phyloP scores from a whole-genome alignment of 2,113 vertebrate species.

The Agapornis roseicollis region DNA sequence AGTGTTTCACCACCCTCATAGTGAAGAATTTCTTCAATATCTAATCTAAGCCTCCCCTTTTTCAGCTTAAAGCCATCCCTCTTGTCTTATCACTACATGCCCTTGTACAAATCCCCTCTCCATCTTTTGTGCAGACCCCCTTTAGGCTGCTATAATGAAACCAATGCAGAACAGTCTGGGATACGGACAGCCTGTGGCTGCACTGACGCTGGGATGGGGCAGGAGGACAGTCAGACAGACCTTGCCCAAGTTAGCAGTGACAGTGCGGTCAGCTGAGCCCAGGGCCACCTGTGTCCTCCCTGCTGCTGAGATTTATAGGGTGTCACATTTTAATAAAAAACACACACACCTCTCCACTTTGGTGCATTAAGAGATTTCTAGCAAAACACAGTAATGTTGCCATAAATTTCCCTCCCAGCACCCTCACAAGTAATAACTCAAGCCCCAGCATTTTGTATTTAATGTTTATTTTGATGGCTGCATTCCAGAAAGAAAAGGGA shows the following conservation, averaged over 20 bases:
- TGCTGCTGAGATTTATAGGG: slow-evolving; percentile 80
- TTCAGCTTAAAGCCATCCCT: not conserved
- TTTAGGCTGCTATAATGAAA: not conserved
- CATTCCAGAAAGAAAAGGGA: slow-evolving; percentile 75
- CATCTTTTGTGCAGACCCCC: not conserved
- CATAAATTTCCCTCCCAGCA: slow-evolving; percentile 81
- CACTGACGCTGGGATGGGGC: not conserved
- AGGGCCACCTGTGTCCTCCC: slow-evolving; percentile 83
- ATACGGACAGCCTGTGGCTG: not conserved
- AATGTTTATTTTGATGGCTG: slow-evolving; percentile 83
- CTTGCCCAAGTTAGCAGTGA: slow-evolving; percentile 59
- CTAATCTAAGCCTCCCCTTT: not conserved
- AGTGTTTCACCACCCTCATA: not conserved
- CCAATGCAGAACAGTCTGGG: not conserved
- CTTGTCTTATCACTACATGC: not conserved
- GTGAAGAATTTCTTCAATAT: not conserved
- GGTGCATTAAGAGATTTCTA: slow-evolving; percentile 85
- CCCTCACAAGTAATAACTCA: slow-evolving; percentile 85
- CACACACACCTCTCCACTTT: slow-evolving; percentile 79
- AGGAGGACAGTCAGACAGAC: slow-evolving; percentile 8
- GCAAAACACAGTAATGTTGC: slow-evolving; percentile 80
- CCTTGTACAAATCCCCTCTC: not conserved
- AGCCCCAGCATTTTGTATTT: slow-evolving; percentile 77
- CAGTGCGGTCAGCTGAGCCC: slow-evolving; percentile 72
- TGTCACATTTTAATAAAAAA: slow-evolving; percentile 86